Base-by-base conservation (phyloP, 2,113 vertebrate species). In the Leptobrachium leishanense region DNA sequence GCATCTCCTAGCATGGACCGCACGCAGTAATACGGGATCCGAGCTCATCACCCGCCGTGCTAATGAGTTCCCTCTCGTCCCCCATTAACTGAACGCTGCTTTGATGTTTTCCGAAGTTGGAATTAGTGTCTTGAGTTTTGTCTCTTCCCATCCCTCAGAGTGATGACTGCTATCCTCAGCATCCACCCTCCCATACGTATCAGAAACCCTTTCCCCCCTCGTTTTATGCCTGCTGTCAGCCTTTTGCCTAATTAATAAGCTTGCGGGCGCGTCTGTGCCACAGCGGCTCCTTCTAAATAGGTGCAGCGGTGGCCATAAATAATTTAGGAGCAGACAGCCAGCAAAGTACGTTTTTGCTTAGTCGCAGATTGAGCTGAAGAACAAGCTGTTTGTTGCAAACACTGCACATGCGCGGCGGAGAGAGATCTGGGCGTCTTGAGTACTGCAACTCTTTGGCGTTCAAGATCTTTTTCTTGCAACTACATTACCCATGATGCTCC, bases 221-320 rank as follows among this genome's bases (percentile, higher is more conserved):
- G 12, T 57, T 57, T 54, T 46, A 68, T 6, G 67, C 53, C 76
- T 41, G 68, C 76, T 79, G 76, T 79, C 76, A 79, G 9, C 41
- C 3, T 31, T 15, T 50, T 57, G 43, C 46, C 64, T 73, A 79
- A 79, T 79, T 79, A 79, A 55, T 53, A 72, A 54, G 62, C 68
- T 68, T 31, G 50, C 8, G 20, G 46, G 43, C 69, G 42, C 2
- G 41, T 50, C 46, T 50, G 46, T 79, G 62, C 62, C 77, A 57
- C 59, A 5, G 8, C 62, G 12, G 3, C 46, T 72, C 68, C 59
- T 31, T 31, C 12, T 66, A 66, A 39, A 72, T 67, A 55, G 77
- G 77, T 57, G 70, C 62, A 31, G 41, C 40, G 15, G 44, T 15
- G 9, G 8, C 64, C 41, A 13, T 72, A 44, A 72, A 73, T 79